Conservation (phyloP, 2,113 vertebrate species). For the Oryzias celebensis region DNA sequence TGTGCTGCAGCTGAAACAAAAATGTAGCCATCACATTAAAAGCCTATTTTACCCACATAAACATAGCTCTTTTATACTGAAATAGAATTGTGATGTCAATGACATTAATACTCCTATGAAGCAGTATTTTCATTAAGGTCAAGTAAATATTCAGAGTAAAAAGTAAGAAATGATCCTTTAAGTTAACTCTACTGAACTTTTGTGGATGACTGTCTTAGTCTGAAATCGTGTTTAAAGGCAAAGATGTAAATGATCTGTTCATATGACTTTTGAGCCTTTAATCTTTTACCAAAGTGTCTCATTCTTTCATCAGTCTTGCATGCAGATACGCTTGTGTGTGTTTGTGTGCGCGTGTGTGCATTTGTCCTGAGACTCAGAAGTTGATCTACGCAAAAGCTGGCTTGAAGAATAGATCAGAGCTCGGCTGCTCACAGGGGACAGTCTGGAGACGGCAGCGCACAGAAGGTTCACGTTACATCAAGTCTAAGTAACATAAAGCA, state of each 20-base stretch:
- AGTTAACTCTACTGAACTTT: too few species aligned
- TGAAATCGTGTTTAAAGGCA: slow-evolving; percentile 8
- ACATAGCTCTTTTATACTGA: too few species aligned
- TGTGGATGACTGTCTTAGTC: background rate
- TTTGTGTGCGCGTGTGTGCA: slow-evolving; percentile 2
- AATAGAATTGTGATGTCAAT: too few species aligned
- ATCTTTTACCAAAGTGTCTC: slow-evolving; percentile 54
- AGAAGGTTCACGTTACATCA: slow-evolving; percentile 13
- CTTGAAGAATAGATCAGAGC: slow-evolving; percentile 54
- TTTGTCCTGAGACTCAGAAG: slow-evolving; percentile 28
- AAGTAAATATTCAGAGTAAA: too few species aligned
- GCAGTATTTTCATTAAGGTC: too few species aligned
- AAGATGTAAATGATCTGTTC: slow-evolving; percentile 9
- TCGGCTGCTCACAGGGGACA: slow-evolving; percentile 25
- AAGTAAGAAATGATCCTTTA: too few species aligned
- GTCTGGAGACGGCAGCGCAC: slow-evolving; percentile 20
- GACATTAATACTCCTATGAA: too few species aligned
- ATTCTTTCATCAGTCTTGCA: slow-evolving; percentile 69
- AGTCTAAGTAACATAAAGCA: slow-evolving; percentile 10
- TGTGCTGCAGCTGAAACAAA: too few species aligned
- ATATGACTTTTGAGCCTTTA: slow-evolving; percentile 29
- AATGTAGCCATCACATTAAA: too few species aligned
- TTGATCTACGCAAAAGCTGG: slow-evolving; percentile 20
- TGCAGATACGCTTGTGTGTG: slow-evolving; percentile 5
- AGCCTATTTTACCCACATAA: too few species aligned